Evolutionary conservation across 2,113 vertebrate species (phyloP).

Genomic region (Micromys minutus): DNA sequence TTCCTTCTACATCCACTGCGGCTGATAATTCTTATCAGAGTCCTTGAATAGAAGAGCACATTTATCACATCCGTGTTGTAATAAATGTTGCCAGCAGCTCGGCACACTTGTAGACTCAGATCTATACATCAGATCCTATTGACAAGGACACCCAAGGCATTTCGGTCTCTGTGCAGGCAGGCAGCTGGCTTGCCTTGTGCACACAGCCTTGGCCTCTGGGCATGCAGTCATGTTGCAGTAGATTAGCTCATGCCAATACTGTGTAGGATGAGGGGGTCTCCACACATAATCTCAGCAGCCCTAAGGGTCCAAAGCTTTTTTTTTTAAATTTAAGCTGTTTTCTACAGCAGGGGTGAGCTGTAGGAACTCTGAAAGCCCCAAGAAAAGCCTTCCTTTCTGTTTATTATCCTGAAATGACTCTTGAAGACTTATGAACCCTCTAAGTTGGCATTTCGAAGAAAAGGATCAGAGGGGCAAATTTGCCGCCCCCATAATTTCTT

Average conservation of each 20-base stretch:
- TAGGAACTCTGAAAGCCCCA: not conserved
- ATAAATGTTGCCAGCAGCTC: conserved; percentile 44
- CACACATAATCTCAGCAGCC: conserved; percentile 4
- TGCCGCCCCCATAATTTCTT: not conserved
- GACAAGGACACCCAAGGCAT: conserved; percentile 57
- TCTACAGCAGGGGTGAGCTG: not conserved
- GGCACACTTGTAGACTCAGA: conserved; percentile 1
- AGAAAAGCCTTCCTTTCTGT: conserved; percentile 4
- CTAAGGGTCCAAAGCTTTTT: not conserved
- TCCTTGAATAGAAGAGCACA: conserved; percentile 19
- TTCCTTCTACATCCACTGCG: not conserved
- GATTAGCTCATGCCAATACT: conserved; percentile 26
- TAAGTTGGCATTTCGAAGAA: not conserved
- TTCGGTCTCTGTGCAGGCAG: not conserved
- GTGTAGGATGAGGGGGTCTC: not conserved
- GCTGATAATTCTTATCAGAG: conserved; percentile 54
- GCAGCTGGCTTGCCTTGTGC: conserved; percentile 44
- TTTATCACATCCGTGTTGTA: conserved; percentile 28
- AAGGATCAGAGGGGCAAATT: conserved; percentile 22
- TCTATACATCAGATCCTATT: conserved; percentile 53
- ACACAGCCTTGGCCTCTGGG: conserved; percentile 52
- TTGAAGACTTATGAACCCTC: not conserved
- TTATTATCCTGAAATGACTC: conserved; percentile 20
- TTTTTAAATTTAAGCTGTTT: conserved; percentile 8
- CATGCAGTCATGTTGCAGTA: conserved; percentile 34